These are phyloP conservation scores for Heliconius nattereri DNA, from an alignment of 1,140 invertebrate species.

Conservation along the genomic window DNA sequence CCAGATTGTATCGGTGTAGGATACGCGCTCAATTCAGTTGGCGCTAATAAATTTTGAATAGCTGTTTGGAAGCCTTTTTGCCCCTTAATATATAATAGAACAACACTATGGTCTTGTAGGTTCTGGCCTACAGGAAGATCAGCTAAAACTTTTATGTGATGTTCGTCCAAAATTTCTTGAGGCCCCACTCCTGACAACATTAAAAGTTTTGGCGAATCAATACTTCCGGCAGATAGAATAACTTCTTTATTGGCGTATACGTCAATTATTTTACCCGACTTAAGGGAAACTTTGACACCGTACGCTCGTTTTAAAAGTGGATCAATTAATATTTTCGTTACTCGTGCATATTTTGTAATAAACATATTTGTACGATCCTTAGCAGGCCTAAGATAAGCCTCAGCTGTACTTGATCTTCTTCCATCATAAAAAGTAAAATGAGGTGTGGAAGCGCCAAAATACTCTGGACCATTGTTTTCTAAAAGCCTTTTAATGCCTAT, in stretches of 20 bases:
- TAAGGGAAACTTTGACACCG: conserved; percentile 83
- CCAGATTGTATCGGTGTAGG: conserved; percentile 59
- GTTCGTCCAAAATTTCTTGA: conserved; percentile 79
- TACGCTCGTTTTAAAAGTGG: conserved; percentile 82
- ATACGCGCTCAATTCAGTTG: conserved; percentile 53
- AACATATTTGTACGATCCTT: conserved; percentile 82
- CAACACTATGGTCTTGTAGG: conserved; percentile 83
- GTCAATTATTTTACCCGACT: conserved; percentile 71
- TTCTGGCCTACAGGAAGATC: conserved; percentile 88
- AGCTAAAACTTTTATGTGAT: conserved; percentile 81
- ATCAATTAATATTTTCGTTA: conserved; percentile 84
- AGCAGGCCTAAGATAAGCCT: conserved; percentile 82
- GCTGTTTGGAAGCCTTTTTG: conserved; percentile 51
- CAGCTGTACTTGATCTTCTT: conserved; percentile 83
- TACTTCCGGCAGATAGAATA: conserved; percentile 85
- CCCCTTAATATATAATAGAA: conserved; percentile 54
- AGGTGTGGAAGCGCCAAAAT: conserved; percentile 54
- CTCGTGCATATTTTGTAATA: conserved; percentile 61
- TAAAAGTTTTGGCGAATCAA: conserved; percentile 85
- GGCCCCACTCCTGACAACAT: conserved; percentile 88
- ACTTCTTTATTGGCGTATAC: conserved; percentile 81
- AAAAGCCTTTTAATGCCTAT: conserved; percentile 58
- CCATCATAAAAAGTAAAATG: conserved; percentile 84
- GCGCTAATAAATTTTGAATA: conserved; percentile 52
- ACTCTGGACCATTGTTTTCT: conserved; percentile 65